These are phyloP conservation scores for Malacosoma neustria DNA, from an alignment of 2,888 invertebrate species.

Conservation along the genomic window DNA sequence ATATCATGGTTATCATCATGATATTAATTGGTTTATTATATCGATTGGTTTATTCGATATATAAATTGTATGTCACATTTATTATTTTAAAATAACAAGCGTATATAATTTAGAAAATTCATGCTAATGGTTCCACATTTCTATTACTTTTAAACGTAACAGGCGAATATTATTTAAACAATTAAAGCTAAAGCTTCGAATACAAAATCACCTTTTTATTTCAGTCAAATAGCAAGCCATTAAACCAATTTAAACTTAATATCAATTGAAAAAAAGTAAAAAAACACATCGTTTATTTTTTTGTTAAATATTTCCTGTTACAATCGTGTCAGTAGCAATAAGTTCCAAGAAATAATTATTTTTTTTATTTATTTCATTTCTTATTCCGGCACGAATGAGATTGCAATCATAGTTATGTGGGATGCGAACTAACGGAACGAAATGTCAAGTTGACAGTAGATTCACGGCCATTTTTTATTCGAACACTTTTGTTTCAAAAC, in stretches of 20 bases:
- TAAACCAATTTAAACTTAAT: neutral
- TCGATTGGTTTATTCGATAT: too few relatives aligned
- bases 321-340: conserved; percentile 12
- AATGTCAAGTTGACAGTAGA: conserved; percentile 19
- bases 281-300: conserved; percentile 10
- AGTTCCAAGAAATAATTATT: neutral
- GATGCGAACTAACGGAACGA: conserved; percentile 9
- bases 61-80: too few relatives aligned
- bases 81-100: too few relatives aligned
- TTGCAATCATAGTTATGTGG: conserved; percentile 12
- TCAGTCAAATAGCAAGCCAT: neutral
- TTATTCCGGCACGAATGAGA: conserved; percentile 12
- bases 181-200: too few relatives aligned
- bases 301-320: conserved; percentile 8
- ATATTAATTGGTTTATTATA: too few relatives aligned
- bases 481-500: too few relatives aligned
- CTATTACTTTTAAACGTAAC: too few relatives aligned
- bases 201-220: too few relatives aligned
- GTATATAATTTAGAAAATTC: too few relatives aligned
- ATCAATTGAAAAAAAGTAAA: conserved; percentile 1
- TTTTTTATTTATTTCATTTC: conserved; percentile 5
- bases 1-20: too few relatives aligned
- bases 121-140: too few relatives aligned
- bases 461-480: conserved; percentile 15
- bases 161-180: too few relatives aligned